Evolutionary conservation across 2,113 vertebrate species (phyloP), one percentile per base, ranked within the genome.

Genomic region (Oreochromis tanganicae): DNA sequence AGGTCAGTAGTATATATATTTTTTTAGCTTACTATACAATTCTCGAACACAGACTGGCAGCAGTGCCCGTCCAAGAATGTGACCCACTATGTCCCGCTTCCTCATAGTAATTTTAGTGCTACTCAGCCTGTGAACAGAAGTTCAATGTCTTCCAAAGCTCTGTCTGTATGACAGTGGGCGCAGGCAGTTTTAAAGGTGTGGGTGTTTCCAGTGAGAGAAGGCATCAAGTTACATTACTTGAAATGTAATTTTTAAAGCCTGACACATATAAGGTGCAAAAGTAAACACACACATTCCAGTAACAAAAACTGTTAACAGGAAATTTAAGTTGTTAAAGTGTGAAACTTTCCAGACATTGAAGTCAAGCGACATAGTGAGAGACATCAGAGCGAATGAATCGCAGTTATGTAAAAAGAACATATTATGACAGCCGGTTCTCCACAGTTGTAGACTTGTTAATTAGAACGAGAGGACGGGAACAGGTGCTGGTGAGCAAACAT

Each of bases 41-140:
- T 63, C 32, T 38, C 73, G 32, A 84, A 63, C 89, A 91, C 63
- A 83, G 13, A 90, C 17, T 85, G 83, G 85, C 85, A 85, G 79
- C 16, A 90, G 29, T 52, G 19, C 10, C 63, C 19, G 7, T 68
- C 10, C 63, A 68, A 68, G 61, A 66, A 38, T 66, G 10, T 68
- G 19, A 68, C 6, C 19, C 34, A 68, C 36, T 21, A 41, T 21
- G 36, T 24, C 63, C 7, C 1, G 2, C 34, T 41, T 38, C 61
- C 11, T 66, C 61, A 68, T 34, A 68, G 34, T 38, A 41, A 41
- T 71, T 71, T 71, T 43, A 9, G 63, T 43, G 63, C 63, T 24
- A 24, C 36, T 71, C 66, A 43, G 66, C 14, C 66, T 80, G 50
- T 79, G 46, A 84, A 61, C 32, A 63, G 7, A 3, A 66, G 7